Conservation (phyloP, 2,113 vertebrate genomes). For the Ellobius talpinus region DNA sequence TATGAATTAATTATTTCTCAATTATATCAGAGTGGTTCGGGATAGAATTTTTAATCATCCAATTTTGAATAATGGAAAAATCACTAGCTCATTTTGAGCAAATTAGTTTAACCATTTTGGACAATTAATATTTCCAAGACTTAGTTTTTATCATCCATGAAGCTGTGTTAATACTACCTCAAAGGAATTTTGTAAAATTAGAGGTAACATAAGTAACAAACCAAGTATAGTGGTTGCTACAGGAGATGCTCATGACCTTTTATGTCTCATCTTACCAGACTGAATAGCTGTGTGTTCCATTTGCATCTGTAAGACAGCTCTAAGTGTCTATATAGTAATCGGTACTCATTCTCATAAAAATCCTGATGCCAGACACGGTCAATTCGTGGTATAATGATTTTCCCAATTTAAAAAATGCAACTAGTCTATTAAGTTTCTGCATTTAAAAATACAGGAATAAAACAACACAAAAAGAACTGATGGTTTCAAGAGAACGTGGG, state of each 20-base stretch:
- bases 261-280: neutral
- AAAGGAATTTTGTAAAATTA: neutral
- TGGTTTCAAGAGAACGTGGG: neutral
- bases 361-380: neutral
- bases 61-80: constrained; percentile 8
- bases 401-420: neutral
- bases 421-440: neutral
- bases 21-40: neutral
- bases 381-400: neutral
- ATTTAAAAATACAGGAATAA: neutral
- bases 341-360: neutral
- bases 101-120: neutral
- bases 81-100: neutral
- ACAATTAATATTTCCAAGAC: neutral
- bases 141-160: constrained; percentile 22
- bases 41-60: neutral
- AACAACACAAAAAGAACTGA: neutral
- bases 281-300: neutral
- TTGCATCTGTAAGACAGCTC: neutral
- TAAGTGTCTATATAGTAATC: neutral
- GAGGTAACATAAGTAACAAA: neutral
- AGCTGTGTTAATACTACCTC: neutral
- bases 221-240: neutral
- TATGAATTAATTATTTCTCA: neutral
- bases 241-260: neutral